Base-by-base conservation (phyloP, 2,888 invertebrate species). In the Elegia similella region DNA sequence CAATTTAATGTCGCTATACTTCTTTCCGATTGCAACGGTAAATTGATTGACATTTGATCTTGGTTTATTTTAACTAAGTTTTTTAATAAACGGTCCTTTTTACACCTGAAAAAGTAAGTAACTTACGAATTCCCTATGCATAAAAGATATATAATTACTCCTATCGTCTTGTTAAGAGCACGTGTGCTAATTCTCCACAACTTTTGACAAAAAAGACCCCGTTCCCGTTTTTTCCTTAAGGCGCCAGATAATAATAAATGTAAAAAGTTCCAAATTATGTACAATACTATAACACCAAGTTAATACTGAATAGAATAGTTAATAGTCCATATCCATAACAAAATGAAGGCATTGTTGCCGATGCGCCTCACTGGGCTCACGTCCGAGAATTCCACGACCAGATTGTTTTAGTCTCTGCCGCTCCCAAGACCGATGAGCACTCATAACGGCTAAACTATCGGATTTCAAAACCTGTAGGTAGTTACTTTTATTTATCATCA, bases 291-390 rank as follows among this genome's bases (percentile, higher is more conserved):
- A 34, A 34, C 50, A 34, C 12, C 32, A 16, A 50, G 34, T 50
- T n/a, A 7, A 34, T 16, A 50, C 50, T 34, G 15, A 50, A 50
- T 50, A n/a, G 34, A 50, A 34, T 50, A 34, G 32, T 50, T 48
- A 23, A 32, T 44, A 52, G 46, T 47, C 46, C 47, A 48, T 42
- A 42, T 12, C 56, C 48, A 48, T 34, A 46, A 44, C 46, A 57
- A 32, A 32, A 44, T 23, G 17, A 12, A 29, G 52, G 15, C 30
- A 47, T 55, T 32, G 70, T 67, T 64, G 61, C 67, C 68, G 71
- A 68, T 69, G 69, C 74, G 76, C 75, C 68, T 67, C 67, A 67
- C 59, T 65, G 71, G 68, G 58, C 68, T 69, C 75, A 76, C 78
- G 75, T 74, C 69, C 62, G 61, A 65, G 68, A 70, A 68, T 66